Percentiles rank a stretch among this genome's conserved stretches.
Evolutionary conservation across 2,888 invertebrate genomes (phyloP).

Genomic region (Lymantria monacha): DNA sequence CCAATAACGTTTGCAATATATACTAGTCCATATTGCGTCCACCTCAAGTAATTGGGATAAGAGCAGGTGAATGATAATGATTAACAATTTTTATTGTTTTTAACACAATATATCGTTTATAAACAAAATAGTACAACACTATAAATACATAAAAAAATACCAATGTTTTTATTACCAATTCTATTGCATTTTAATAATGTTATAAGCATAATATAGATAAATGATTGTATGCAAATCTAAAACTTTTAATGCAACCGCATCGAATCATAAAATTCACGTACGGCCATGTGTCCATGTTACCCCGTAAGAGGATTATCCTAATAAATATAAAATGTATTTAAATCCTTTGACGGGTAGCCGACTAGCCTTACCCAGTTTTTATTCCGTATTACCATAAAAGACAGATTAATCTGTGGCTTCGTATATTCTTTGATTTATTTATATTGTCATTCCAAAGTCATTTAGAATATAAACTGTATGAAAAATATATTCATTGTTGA

Average conservation of each 20-base stretch:
- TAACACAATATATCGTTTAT: too few species aligned
- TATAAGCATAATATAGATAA: neutral
- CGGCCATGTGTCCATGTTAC: constrained; percentile 39
- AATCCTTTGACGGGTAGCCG: constrained; percentile 44
- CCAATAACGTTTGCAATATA: too few species aligned
- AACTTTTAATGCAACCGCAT: constrained; percentile 19
- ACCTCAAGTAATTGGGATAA: too few species aligned
- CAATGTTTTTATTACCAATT: too few species aligned
- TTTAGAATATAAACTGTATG: constrained; percentile 12
- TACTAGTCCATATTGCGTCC: too few species aligned
- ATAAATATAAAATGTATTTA: constrained; percentile 67
- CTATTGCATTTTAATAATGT: too few species aligned
- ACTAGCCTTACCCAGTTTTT: constrained; percentile 35
- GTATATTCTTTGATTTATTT: constrained; percentile 39
- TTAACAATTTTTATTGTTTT: too few species aligned
- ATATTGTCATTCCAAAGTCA: constrained; percentile 6
- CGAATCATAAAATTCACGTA: constrained; percentile 38
- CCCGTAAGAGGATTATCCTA: constrained; percentile 67
- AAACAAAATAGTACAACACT: too few species aligned
- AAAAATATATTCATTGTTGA: constrained; percentile 9
- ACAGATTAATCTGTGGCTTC: constrained; percentile 33
- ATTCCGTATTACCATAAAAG: constrained; percentile 32
- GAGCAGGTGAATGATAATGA: too few species aligned
- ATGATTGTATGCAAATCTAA: neutral
- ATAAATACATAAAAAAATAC: too few species aligned